Evolutionary conservation across 2,113 vertebrate species (phyloP).

Genomic region (Myiopsitta monachus): DNA sequence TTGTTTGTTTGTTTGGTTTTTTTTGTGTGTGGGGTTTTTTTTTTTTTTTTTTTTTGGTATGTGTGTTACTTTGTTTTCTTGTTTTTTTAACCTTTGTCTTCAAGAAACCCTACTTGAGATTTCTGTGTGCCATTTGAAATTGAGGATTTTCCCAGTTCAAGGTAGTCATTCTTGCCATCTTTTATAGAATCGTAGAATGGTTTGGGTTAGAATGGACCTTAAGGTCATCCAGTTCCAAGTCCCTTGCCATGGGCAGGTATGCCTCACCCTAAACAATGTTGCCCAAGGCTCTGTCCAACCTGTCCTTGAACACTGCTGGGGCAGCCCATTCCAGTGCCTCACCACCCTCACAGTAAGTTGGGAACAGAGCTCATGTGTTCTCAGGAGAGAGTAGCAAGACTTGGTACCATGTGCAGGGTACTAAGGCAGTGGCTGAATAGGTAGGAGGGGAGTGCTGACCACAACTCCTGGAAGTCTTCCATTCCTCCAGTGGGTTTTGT

Average conservation of each 20-base stretch:
- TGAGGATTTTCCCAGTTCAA: background rate
- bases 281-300: background rate
- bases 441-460: background rate
- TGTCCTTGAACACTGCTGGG: background rate
- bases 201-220: background rate
- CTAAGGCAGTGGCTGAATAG: background rate
- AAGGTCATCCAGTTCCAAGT: background rate
- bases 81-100: background rate
- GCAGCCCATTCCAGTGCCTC: background rate
- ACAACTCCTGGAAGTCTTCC: background rate
- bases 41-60: too few species aligned
- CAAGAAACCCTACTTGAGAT: background rate
- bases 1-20: too few species aligned
- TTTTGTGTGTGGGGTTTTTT: too few species aligned
- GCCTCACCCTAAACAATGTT: background rate
- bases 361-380: background rate
- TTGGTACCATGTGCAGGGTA: background rate
- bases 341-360: background rate
- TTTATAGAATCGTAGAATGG: background rate
- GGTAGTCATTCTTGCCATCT: background rate
- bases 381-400: background rate
- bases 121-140: background rate
- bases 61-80: too few species aligned
- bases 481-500: accelerated
- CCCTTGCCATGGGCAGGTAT: background rate